phyloP scores from a whole-genome alignment of 2,888 invertebrate genomes.

The Tridacna crocea region DNA sequence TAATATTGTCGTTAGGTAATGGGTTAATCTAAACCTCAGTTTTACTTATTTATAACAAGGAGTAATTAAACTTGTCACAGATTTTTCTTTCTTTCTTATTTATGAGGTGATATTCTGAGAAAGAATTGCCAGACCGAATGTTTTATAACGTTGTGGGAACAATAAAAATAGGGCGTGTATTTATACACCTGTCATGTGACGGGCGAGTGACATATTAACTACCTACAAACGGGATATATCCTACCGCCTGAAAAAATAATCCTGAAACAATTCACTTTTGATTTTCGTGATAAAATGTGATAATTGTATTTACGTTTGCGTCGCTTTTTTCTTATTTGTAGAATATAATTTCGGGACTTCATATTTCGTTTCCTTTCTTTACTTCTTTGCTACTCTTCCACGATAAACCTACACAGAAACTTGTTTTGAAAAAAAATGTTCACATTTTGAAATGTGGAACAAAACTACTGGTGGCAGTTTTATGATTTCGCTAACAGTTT shows the following conservation, averaged over 20 bases:
- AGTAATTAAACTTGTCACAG: neutral
- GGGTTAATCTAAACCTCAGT: neutral
- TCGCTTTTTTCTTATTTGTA: no score
- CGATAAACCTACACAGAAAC: no score
- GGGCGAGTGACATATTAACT: slow-evolving; percentile 33
- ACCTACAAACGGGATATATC: slow-evolving; percentile 24
- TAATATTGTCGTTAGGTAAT: no score
- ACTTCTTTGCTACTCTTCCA: no score
- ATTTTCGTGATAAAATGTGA: neutral
- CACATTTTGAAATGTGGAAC: no score
- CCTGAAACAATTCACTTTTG: slow-evolving; percentile 5
- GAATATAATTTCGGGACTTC: no score
- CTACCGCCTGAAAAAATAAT: slow-evolving; percentile 28
- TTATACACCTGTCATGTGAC: slow-evolving; percentile 34
- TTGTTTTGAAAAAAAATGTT: no score
- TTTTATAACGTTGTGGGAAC: slow-evolving; percentile 46
- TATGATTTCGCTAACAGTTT: no score
- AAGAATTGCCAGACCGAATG: slow-evolving; percentile 28
- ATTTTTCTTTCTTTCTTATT: neutral
- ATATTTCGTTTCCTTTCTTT: no score
- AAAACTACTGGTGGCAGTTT: no score
- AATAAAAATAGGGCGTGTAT: slow-evolving; percentile 50
- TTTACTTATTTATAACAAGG: neutral
- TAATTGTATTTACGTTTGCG: no score
- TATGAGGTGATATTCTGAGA: slow-evolving; percentile 8